These are phyloP conservation scores for Odocoileus hemionus DNA, from an alignment of 2,113 vertebrate species.

Conservation along the genomic window DNA sequence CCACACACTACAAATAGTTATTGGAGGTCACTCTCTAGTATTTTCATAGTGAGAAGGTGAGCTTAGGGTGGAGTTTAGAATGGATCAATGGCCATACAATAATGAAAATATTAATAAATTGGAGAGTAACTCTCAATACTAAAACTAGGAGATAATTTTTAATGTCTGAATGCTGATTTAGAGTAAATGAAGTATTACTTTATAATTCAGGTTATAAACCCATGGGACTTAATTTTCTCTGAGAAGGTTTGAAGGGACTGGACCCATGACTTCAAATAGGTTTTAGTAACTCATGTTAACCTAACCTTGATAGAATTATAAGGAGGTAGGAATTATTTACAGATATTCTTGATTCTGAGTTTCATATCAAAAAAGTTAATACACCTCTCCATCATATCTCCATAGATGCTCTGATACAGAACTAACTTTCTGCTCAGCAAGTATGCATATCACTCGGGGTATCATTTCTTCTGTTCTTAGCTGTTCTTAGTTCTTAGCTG, in stretches of 20 bases:
- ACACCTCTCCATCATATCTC: neutral
- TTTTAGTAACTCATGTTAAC: neutral
- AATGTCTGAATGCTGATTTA: neutral
- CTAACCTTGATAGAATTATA: neutral
- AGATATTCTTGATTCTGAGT: neutral
- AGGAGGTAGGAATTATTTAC: neutral
- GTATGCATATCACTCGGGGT: neutral
- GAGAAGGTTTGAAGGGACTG: neutral
- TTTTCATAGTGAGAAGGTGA: neutral
- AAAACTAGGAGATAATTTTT: neutral
- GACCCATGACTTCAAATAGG: neutral
- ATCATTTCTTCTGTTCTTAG: neutral
- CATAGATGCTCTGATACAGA: neutral
- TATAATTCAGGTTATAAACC: neutral
- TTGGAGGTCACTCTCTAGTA: neutral
- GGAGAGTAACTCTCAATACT: neutral
- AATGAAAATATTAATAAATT: neutral
- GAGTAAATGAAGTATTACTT: neutral
- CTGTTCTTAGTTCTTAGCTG: neutral
- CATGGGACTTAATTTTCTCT: neutral
- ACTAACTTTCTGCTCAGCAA: neutral
- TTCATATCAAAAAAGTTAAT: neutral
- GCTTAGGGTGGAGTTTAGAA: neutral
- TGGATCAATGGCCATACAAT: neutral
- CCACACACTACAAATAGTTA: neutral